A percentile compares a stretch with the other conserved stretches of the same genome.
Conservation (phyloP, 2,797 vertebrate species). For the Premnoplex brunnescens region DNA sequence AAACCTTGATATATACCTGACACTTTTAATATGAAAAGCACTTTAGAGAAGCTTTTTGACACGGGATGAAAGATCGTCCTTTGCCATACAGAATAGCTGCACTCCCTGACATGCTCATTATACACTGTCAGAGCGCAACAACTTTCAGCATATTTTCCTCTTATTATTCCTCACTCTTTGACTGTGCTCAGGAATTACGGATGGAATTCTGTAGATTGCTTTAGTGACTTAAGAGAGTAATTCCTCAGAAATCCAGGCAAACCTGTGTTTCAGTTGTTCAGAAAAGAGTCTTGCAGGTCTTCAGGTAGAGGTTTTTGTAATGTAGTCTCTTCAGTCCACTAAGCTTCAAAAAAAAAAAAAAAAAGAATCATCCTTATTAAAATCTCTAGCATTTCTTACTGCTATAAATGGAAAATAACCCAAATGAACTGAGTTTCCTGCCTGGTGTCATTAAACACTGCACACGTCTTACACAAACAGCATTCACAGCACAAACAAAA, state of each 20-base stretch:
- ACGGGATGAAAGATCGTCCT: constrained; percentile 51
- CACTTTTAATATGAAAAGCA: constrained; percentile 61
- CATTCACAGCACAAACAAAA: not conserved
- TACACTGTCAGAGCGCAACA: constrained; percentile 46
- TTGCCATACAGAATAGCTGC: constrained; percentile 37
- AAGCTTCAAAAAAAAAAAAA: not conserved
- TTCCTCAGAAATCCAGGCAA: not conserved
- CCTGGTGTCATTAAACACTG: not conserved
- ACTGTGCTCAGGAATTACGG: constrained; percentile 4
- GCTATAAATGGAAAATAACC: not conserved
- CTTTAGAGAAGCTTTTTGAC: constrained; percentile 62
- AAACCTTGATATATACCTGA: constrained; percentile 45
- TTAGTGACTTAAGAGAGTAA: not conserved
- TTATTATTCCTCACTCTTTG: constrained; percentile 32
- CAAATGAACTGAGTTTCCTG: not conserved
- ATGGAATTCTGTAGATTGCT: constrained; percentile 33
- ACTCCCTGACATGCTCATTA: constrained; percentile 55
- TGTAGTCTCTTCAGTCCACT: not conserved
- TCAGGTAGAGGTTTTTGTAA: not conserved
- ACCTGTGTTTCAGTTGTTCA: not conserved
- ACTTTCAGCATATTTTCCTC: constrained; percentile 45
- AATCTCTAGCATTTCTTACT: not conserved
- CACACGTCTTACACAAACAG: not conserved
- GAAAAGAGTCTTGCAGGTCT: not conserved
- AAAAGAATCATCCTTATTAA: not conserved